Evolutionary conservation across 2,113 vertebrate genomes (phyloP), one percentile per base, ranked within the genome.

Genomic region (Bubo bubo): DNA sequence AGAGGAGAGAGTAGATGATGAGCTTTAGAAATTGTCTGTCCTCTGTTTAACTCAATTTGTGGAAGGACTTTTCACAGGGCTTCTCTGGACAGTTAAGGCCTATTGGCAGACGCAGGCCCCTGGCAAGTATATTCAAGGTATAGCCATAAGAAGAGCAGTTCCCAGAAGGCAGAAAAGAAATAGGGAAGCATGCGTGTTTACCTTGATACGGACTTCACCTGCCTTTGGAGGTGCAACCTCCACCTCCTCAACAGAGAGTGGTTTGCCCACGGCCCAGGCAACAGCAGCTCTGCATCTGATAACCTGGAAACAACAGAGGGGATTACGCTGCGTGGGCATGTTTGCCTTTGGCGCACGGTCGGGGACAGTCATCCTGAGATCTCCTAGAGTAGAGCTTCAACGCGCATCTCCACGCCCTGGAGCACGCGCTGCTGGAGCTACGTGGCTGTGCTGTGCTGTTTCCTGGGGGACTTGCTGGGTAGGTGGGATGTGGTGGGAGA

Each of bases 211-310:
- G 63, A 98, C 97, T 97, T 98, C 98, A n/a, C 84, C 95, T 47
- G 95, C 89, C 39, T 94, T 98, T 14, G 97, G 98, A 62, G 98
- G 96, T 56, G 97, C 95, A n/a, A 98, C 98, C 68, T 98, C 98
- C 22, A 98, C 59, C 86, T 98, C 98, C 93, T 98, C 98, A 56
- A 98, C 71, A 77, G 80, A 92, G 8, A 98, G 95, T 7, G 97
- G 91, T 52, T 97, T 96, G 41, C 83, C 94, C 41, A 41, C 50
- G 41, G 96, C 97, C 98, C 98, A 98, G 79, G 95, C 96, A 4
- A 98, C 24, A 19, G 98, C 98, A 11, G 98, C 98, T 95, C 96
- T 98, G 96, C 98, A 98, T 90, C 92, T 98, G 75, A 98, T 98
- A 3, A 97, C 95, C 98, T 98, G 90, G 20, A 85, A 93, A 56